Base-by-base conservation (phyloP, 1,140 invertebrate species). In the Campoletis sonorensis region DNA sequence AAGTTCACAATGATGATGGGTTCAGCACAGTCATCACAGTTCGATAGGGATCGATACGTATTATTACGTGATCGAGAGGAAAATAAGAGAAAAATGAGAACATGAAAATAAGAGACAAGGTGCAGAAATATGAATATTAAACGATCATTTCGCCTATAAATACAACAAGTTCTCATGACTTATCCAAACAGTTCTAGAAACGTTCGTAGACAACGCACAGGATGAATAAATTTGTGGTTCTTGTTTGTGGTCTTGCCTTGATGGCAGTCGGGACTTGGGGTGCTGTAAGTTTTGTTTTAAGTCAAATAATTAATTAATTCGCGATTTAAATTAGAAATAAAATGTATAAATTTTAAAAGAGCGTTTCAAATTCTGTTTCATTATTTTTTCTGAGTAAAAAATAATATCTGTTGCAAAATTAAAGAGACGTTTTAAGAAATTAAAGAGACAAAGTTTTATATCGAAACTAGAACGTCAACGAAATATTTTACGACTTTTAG, bases 401-500 rank as follows among this genome's bases (percentile, higher is more conserved):
- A n/a, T n/a, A n/a, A n/a, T n/a, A n/a, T n/a, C n/a, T n/a, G n/a
- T n/a, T n/a, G n/a, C n/a, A n/a, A n/a, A n/a, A n/a, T n/a, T n/a
- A n/a, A n/a, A n/a, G n/a, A n/a, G n/a, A n/a, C n/a, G n/a, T n/a
- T n/a, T n/a, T n/a, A n/a, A n/a, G n/a, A n/a, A n/a, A n/a, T n/a
- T n/a, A n/a, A n/a, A n/a, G n/a, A n/a, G n/a, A n/a, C n/a, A 54
- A 54, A 8, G 0, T 10, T 13, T 45, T 5, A 45, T 10, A 45
- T 45, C 13, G 40, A 1, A 54, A n/a, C 5, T n/a, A 18, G 18
- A 54, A 54, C 26, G 2, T 54, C 0, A 61, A 61, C 13, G 27
- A 23, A 67, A 18, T 40, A 75, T 79, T 21, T 77, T 61, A n/a
- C 45, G 21, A 51, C 51, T 61, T 72, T 67, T 51, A 87, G 86